Base-by-base conservation (phyloP, 2,888 invertebrate genomes). In the Altica lythri region DNA sequence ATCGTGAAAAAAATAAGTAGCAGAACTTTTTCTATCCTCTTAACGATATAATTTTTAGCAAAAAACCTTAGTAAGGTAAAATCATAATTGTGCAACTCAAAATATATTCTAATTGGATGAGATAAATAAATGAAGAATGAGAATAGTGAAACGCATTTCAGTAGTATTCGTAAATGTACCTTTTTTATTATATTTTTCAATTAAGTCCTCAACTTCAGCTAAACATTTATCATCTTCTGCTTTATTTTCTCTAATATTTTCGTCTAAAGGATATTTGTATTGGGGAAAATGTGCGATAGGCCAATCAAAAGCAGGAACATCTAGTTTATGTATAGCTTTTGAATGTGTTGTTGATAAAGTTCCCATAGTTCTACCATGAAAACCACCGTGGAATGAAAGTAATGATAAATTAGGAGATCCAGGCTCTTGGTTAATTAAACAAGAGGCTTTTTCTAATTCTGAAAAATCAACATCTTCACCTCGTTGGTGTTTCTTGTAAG, bases 321-420 rank as follows among this genome's bases (percentile, higher is more conserved):
- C 98, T 59, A 99, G 76, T 78, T 98, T 98, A 72, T 98, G 97
- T 68, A 95, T 90, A 27, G 92, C 86, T 78, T 98, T 98, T 8
- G 97, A 95, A 73, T 97, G 93, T 1, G 99, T 98, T 0, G 91
- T 87, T 0, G 91, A 82, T 10, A 94, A 76, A 1, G 84, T 82
- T 9, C 92, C 98, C 65, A 98, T 81, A 1, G 98, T 97, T 57
- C 99, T 83, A 0, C 99, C 99, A 75, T 99, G 99, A 74, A 99
- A 99, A 43, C 88, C 88, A 19, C 93, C 92, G 81, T 83, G 71
- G 74, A 98, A 96, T 0, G 94, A 94, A 65, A 97, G 75, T 46
- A 96, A 85, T 2, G 90, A 84, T 18, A 93, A 79, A 17, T 83
- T 75, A 0, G 98, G 96, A 1, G 91, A 83, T 4, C 98, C 99